Conservation (phyloP, 2,888 invertebrate genomes). For the Protophormia terraenovae region DNA sequence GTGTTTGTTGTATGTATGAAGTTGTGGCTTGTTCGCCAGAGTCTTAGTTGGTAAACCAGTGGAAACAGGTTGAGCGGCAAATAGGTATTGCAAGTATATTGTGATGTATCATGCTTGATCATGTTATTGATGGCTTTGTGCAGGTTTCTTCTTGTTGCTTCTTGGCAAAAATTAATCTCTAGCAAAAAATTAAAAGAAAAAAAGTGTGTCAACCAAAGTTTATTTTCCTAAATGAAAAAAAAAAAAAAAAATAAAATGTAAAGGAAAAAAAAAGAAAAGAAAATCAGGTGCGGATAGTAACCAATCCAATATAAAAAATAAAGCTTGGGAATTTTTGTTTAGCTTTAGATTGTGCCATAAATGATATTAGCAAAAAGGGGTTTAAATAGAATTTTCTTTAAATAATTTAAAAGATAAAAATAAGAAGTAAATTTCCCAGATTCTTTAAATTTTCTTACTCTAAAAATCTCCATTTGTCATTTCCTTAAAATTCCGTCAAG, state of each 20-base stretch:
- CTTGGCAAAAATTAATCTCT: slow-evolving; percentile 38
- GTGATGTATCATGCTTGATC: slow-evolving; percentile 64
- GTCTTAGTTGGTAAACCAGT: slow-evolving; percentile 58
- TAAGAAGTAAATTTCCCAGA: too few relatives aligned
- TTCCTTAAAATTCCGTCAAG: too few relatives aligned
- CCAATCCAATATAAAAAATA: slow-evolving; percentile 48
- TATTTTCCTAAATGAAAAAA: slow-evolving; percentile 54
- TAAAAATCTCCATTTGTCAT: too few relatives aligned
- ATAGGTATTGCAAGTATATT: slow-evolving; percentile 51
- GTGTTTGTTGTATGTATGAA: not conserved
- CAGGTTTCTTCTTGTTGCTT: slow-evolving; percentile 57
- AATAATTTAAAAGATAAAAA: too few relatives aligned
- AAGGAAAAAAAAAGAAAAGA: too few relatives aligned
- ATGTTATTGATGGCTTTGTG: slow-evolving; percentile 66
- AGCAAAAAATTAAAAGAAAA: slow-evolving; percentile 31
- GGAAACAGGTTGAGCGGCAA: slow-evolving; percentile 70
- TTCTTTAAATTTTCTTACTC: too few relatives aligned
- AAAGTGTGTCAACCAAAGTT: slow-evolving; percentile 67
- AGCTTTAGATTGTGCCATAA: not conserved
- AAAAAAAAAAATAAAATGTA: slow-evolving; percentile 19
- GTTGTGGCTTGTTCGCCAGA: slow-evolving; percentile 35
- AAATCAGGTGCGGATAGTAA: slow-evolving; percentile 64
- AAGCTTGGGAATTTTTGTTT: slow-evolving; percentile 57
- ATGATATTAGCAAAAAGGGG: not conserved
- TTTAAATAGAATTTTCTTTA: not conserved